Percentiles rank a stretch among this genome's conserved stretches.
Conservation (phyloP, 2,797 vertebrate genomes). For the Erethizon dorsatum region DNA sequence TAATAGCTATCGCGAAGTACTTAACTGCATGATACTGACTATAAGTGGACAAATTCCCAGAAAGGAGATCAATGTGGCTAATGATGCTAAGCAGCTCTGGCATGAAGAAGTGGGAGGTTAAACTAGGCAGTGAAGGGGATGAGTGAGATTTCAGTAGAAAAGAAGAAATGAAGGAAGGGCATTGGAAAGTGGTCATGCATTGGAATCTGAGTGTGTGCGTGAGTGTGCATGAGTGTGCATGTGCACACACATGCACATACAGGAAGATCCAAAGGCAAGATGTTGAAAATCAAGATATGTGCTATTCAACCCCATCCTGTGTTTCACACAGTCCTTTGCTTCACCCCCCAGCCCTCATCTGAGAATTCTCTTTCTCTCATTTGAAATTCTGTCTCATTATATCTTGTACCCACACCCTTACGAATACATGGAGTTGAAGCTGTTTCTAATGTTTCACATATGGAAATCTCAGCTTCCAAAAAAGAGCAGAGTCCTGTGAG, state of each 20-base stretch:
- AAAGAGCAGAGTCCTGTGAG: neutral
- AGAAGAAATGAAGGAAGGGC: neutral
- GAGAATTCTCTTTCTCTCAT: neutral
- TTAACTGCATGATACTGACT: constrained; percentile 22
- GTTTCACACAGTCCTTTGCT: neutral
- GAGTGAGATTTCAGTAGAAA: neutral
- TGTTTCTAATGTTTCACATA: neutral
- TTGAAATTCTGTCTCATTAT: neutral
- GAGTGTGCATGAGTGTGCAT: neutral
- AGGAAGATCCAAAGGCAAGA: neutral
- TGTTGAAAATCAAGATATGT: neutral
- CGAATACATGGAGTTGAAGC: neutral
- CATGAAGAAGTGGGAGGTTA: neutral
- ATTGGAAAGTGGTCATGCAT: neutral
- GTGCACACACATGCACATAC: neutral
- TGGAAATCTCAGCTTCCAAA: neutral
- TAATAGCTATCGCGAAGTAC: constrained; percentile 32
- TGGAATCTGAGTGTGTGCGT: neutral
- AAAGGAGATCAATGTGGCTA: neutral
- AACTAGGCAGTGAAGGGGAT: neutral
- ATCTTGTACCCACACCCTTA: neutral
- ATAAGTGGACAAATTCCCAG: constrained; percentile 40
- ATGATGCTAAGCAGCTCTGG: neutral
- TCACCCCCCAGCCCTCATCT: neutral
- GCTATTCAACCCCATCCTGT: neutral